Evolutionary conservation across 1,140 invertebrate species (phyloP).

Genomic region (Temnothorax nylanderi): DNA sequence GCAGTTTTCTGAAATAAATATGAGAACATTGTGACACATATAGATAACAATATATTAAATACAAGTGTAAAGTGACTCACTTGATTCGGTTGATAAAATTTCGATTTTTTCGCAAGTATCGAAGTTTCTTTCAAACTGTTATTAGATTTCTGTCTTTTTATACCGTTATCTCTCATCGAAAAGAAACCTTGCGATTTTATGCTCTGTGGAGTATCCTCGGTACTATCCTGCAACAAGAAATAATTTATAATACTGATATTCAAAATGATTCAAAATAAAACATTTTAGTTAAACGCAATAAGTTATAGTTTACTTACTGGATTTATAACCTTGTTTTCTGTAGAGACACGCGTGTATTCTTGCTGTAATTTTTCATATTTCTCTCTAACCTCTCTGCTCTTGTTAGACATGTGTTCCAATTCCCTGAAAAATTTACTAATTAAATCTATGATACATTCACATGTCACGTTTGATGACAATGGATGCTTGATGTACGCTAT

Average conservation of each 20-base stretch:
- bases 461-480: too few species aligned
- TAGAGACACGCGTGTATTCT: conserved; percentile 76
- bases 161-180: neutral
- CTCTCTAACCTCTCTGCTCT: conserved; percentile 80
- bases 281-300: neutral
- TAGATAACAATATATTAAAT: neutral
- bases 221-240: conserved; percentile 47
- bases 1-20: conserved; percentile 6
- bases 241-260: neutral
- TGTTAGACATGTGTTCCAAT: conserved; percentile 77
- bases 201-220: conserved; percentile 66
- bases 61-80: conserved; percentile 2
- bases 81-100: neutral
- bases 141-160: neutral
- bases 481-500: conserved; percentile 82
- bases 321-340: conserved; percentile 60
- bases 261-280: neutral
- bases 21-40: neutral
- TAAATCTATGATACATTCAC: neutral
- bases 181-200: conserved; percentile 66
- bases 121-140: conserved; percentile 18
- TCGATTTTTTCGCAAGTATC: conserved; percentile 64
- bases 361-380: conserved; percentile 80
- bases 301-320: conserved; percentile 18
- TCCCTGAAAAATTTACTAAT: conserved; percentile 75